phyloP scores from a whole-genome alignment of 1,140 invertebrate genomes.

The Orius laevigatus region DNA sequence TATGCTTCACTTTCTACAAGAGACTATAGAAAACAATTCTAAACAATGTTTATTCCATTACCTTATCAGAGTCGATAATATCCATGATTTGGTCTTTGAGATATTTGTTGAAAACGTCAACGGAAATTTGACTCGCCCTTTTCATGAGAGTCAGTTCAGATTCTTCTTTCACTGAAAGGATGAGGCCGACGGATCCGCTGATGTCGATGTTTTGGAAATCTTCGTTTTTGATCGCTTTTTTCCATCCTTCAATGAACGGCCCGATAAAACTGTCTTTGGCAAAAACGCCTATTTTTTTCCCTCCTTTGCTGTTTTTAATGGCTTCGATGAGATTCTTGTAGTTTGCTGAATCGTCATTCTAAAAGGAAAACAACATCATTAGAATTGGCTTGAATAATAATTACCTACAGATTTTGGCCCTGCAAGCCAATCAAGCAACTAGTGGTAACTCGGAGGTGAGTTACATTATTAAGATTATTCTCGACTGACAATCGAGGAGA shows the following conservation, averaged over 20 bases:
- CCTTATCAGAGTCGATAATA: slow-evolving; percentile 92
- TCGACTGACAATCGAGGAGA: too few relatives aligned
- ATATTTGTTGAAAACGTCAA: slow-evolving; percentile 92
- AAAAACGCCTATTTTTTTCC: slow-evolving; percentile 85
- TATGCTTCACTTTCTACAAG: slow-evolving; percentile 81
- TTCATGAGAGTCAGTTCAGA: slow-evolving; percentile 81
- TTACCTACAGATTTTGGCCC: not conserved
- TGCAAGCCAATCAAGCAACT: not conserved
- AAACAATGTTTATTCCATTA: slow-evolving; percentile 26
- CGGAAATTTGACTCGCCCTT: slow-evolving; percentile 82
- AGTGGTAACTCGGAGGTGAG: too few relatives aligned
- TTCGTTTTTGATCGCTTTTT: slow-evolving; percentile 50
- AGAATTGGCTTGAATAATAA: slow-evolving; percentile 6
- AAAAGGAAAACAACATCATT: slow-evolving; percentile 36
- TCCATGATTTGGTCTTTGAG: slow-evolving; percentile 97
- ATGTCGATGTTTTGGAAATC: slow-evolving; percentile 64
- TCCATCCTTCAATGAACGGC: slow-evolving; percentile 86
- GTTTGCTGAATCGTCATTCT: slow-evolving; percentile 89
- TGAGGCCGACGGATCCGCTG: slow-evolving; percentile 60
- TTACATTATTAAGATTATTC: too few relatives aligned
- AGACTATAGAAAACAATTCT: slow-evolving; percentile 6
- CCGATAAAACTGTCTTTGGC: slow-evolving; percentile 86
- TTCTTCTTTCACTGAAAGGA: slow-evolving; percentile 94
- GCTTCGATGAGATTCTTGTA: slow-evolving; percentile 73
- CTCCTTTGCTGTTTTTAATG: slow-evolving; percentile 77